Evolutionary conservation across 1,140 invertebrate species (phyloP).

Genomic region (Drosophila tristis): DNA sequence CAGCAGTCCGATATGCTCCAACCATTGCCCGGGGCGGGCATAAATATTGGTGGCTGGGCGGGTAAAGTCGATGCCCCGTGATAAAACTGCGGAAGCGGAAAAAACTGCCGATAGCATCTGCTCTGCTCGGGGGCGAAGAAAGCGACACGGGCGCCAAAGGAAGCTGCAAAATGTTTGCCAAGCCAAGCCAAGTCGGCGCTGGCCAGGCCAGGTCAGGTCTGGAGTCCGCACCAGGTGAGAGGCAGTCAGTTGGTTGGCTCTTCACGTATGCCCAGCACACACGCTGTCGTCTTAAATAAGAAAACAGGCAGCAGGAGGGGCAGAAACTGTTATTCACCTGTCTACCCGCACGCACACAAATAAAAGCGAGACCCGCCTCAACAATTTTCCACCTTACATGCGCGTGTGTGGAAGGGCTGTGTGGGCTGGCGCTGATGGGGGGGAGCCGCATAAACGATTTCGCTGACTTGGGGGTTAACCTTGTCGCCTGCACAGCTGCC

Average conservation of each 20-base stretch:
- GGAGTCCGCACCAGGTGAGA: background rate
- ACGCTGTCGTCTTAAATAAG: constrained; percentile 59
- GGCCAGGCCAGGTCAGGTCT: background rate
- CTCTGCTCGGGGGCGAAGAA: background rate
- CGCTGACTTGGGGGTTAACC: constrained; percentile 53
- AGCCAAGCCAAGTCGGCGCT: constrained; percentile 15
- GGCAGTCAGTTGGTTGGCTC: constrained; percentile 31
- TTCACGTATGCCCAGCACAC: constrained; percentile 65
- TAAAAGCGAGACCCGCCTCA: constrained; percentile 40
- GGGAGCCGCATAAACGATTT: constrained; percentile 60
- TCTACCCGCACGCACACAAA: constrained; percentile 42
- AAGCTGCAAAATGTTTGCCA: constrained; percentile 44
- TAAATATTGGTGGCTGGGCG: background rate
- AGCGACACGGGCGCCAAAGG: constrained; percentile 16
- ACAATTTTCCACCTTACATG: constrained; percentile 40
- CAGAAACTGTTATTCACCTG: constrained; percentile 72
- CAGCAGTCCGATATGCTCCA: background rate
- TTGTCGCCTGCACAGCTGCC: constrained; percentile 53
- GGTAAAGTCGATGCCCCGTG: constrained; percentile 63
- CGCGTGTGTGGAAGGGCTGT: background rate
- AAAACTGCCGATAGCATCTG: constrained; percentile 76
- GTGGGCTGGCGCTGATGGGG: background rate
- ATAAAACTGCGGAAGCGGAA: constrained; percentile 78
- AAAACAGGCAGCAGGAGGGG: constrained; percentile 2
- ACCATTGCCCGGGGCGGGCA: background rate